Percentiles rank a stretch among this genome's conserved stretches.
Evolutionary conservation across 1,140 invertebrate species (phyloP).

Genomic region (Formica selysi): DNA sequence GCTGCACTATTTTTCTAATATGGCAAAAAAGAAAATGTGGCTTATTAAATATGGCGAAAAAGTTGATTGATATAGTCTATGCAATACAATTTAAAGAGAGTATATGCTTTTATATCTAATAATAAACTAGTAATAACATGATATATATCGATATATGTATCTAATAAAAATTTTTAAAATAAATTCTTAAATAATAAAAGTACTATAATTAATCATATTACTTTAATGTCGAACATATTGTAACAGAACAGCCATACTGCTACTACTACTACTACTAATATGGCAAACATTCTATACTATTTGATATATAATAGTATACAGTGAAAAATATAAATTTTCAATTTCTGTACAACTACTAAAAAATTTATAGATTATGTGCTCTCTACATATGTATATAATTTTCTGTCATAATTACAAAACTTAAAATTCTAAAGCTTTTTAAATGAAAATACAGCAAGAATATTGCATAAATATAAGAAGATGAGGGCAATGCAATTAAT

Average conservation of each 20-base stretch:
- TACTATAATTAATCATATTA: slow-evolving; percentile 13
- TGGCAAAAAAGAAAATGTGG: slow-evolving; percentile 7
- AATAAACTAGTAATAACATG: neutral
- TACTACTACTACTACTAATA: neutral
- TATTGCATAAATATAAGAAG: neutral
- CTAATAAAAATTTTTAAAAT: neutral
- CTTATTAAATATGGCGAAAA: slow-evolving; percentile 10
- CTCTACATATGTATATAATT: neutral
- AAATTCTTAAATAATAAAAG: neutral
- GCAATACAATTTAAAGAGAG: neutral
- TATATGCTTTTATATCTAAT: slow-evolving; percentile 11
- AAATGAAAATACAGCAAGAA: slow-evolving; percentile 1
- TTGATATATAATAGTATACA: neutral
- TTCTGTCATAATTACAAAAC: slow-evolving; percentile 7
- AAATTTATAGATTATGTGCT: neutral
- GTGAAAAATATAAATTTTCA: slow-evolving; percentile 34
- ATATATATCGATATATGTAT: neutral
- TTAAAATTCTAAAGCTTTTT: neutral
- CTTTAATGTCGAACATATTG: neutral
- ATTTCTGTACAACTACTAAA: slow-evolving; percentile 1
- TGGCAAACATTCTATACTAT: neutral
- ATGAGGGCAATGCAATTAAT: neutral
- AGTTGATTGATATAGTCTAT: neutral
- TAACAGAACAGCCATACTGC: slow-evolving; percentile 30
- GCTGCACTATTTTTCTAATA: slow-evolving; percentile 26